Conservation (phyloP, 2,888 invertebrate genomes). For the Temnothorax rugatulus region DNA sequence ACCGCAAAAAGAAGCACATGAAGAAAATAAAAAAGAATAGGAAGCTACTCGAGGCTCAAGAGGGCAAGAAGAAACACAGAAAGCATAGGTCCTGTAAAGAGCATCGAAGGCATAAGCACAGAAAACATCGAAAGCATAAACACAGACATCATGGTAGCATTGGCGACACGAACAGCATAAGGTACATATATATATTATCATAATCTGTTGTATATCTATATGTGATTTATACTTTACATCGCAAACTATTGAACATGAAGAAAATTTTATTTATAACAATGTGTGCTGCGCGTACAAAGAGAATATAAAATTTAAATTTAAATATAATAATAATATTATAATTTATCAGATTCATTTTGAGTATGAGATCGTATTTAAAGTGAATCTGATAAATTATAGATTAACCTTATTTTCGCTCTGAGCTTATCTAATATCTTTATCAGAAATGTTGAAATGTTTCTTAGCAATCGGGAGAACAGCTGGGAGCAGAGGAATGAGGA, state of each 20-base stretch:
- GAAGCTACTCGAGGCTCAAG: constrained; percentile 86
- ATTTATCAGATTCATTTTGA: neutral
- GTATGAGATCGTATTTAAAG: neutral
- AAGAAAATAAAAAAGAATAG: constrained; percentile 89
- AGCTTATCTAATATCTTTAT: constrained; percentile 18
- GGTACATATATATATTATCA: constrained; percentile 67
- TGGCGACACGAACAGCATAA: constrained; percentile 89
- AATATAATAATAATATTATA: constrained; percentile 8
- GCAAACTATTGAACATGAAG: neutral
- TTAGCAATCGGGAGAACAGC: constrained; percentile 81
- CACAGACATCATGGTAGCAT: constrained; percentile 93
- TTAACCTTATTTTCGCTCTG: neutral
- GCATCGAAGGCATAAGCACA: constrained; percentile 89
- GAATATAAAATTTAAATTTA: neutral
- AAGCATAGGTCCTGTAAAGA: constrained; percentile 91
- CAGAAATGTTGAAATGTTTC: constrained; percentile 47
- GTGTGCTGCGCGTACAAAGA: neutral
- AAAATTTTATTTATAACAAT: neutral
- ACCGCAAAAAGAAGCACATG: constrained; percentile 89
- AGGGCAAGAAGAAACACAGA: constrained; percentile 90
- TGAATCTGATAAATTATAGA: neutral
- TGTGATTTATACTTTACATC: neutral
- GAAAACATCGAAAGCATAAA: constrained; percentile 90
- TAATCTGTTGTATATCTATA: neutral
- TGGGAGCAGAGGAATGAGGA: constrained; percentile 82